Conservation (phyloP, 2,113 vertebrate genomes). For the Hyla sarda region DNA sequence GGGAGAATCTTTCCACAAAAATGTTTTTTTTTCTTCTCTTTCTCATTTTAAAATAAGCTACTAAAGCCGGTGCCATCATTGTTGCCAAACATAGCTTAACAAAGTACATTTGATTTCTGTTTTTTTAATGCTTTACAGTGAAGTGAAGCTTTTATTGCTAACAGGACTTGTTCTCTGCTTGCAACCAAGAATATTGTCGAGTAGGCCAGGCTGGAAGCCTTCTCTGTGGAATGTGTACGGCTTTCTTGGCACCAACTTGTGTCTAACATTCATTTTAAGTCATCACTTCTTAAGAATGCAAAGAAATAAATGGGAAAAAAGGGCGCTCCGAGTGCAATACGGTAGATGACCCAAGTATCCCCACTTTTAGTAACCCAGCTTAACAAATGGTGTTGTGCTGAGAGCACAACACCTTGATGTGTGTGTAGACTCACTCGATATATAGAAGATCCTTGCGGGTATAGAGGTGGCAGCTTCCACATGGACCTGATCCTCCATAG, state of each 20-base stretch:
- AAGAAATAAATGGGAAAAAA: too few relatives aligned
- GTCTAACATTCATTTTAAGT: background rate
- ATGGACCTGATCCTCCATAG: too few relatives aligned
- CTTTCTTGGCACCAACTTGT: background rate
- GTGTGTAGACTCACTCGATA: too few relatives aligned
- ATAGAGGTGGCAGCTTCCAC: too few relatives aligned
- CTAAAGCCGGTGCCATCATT: background rate
- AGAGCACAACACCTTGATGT: too few relatives aligned
- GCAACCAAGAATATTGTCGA: background rate
- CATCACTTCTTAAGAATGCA: background rate
- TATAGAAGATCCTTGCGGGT: too few relatives aligned
- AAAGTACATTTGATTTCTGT: conserved; percentile 13
- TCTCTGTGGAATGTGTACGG: background rate
- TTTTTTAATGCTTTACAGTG: conserved; percentile 27
- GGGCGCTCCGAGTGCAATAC: too few relatives aligned
- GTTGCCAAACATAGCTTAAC: conserved; percentile 11
- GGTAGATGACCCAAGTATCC: too few relatives aligned
- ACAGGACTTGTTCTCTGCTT: background rate
- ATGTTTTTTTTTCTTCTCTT: conserved; percentile 13
- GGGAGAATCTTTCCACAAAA: conserved; percentile 25
- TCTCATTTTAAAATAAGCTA: conserved; percentile 37
- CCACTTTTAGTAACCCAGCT: too few relatives aligned
- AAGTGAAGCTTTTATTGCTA: conserved; percentile 5
- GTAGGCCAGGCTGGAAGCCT: background rate
- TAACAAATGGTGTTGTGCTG: too few relatives aligned